A percentile compares a stretch with the other conserved stretches of the same genome.
Conservation (phyloP, 2,113 vertebrate species). For the Syngnathoides biaculeatus region DNA sequence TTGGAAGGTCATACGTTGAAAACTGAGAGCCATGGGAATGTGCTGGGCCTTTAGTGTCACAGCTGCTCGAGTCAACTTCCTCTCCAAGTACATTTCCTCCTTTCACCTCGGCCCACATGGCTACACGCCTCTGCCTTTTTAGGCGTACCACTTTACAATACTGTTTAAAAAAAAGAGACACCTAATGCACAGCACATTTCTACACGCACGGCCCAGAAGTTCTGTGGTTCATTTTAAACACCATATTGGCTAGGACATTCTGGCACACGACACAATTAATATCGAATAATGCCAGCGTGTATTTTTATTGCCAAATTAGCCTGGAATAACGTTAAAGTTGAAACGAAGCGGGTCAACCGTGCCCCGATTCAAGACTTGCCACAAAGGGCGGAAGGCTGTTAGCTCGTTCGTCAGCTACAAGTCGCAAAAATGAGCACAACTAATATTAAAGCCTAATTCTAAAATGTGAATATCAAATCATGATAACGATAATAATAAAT, state of each 20-base stretch:
- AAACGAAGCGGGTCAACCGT: slow-evolving; percentile 14
- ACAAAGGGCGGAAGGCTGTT: slow-evolving; percentile 58
- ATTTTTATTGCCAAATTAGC: not conserved
- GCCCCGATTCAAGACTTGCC: slow-evolving; percentile 37
- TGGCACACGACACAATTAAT: not conserved
- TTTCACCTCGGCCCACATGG: slow-evolving; percentile 54
- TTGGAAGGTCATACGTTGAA: slow-evolving; percentile 65
- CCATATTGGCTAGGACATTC: no score
- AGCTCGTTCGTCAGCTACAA: slow-evolving; percentile 29
- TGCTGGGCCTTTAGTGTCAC: slow-evolving; percentile 60
- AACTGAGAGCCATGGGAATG: slow-evolving; percentile 64
- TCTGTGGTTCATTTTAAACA: not conserved
- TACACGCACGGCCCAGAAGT: slow-evolving; percentile 1
- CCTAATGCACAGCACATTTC: slow-evolving; percentile 16
- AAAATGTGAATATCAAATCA: not conserved
- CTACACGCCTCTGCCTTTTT: slow-evolving; percentile 29
- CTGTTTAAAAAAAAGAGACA: slow-evolving; percentile 2
- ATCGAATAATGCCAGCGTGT: no score
- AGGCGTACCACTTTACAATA: slow-evolving; percentile 25
- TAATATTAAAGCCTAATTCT: no score
- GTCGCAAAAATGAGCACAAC: not conserved
- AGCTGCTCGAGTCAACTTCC: slow-evolving; percentile 64
- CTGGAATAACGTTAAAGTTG: not conserved
- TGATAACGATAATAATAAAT: not conserved
- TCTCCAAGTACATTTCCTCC: slow-evolving; percentile 60